phyloP scores from a whole-genome alignment of 2,888 invertebrate genomes.

The Dorcus parallelipipedus region DNA sequence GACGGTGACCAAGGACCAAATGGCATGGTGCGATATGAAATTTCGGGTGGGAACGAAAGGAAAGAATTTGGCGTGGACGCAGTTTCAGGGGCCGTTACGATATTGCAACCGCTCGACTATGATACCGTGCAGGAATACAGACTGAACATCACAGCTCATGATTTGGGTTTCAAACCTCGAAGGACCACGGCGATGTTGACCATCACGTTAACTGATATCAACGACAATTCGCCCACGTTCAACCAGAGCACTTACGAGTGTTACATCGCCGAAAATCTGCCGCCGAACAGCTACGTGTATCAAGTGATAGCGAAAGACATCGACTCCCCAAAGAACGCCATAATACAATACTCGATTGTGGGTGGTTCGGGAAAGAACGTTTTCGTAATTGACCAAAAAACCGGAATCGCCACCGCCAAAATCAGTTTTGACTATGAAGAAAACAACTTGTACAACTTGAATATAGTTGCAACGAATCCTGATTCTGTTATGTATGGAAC shows the following conservation, averaged over 20 bases:
- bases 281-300: conserved; percentile 70
- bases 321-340: conserved; percentile 84
- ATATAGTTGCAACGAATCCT: conserved; percentile 82
- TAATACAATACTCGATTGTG: conserved; percentile 78
- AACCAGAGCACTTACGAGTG: conserved; percentile 74
- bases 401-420: conserved; percentile 73
- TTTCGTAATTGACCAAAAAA: conserved; percentile 73
- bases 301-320: conserved; percentile 75
- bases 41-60: conserved; percentile 78
- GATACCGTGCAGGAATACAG: conserved; percentile 81
- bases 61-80: conserved; percentile 78
- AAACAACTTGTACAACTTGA: conserved; percentile 67
- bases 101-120: conserved; percentile 78
- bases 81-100: conserved; percentile 74
- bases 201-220: conserved; percentile 86
- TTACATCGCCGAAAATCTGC: conserved; percentile 79
- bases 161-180: conserved; percentile 77
- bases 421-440: conserved; percentile 86
- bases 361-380: conserved; percentile 71
- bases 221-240: conserved; percentile 88
- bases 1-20: conserved; percentile 88
- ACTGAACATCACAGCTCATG: conserved; percentile 82
- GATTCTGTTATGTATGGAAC: conserved; percentile 76
- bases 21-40: conserved; percentile 80
- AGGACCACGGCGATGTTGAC: conserved; percentile 77